Conservation (phyloP, 2,113 vertebrate genomes). For the Ophiodon elongatus region DNA sequence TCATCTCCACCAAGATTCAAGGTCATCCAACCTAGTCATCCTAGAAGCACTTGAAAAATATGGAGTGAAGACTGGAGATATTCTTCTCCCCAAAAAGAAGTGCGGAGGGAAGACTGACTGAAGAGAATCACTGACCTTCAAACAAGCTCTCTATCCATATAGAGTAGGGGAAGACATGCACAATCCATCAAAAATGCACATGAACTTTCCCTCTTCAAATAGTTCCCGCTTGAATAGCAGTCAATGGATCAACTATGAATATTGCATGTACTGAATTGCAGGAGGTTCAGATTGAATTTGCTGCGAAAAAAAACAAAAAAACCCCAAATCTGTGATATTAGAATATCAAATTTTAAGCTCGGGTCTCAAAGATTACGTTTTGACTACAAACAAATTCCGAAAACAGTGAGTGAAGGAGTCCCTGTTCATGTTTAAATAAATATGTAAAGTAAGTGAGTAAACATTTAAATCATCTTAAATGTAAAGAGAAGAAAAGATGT, state of each 20-base stretch:
- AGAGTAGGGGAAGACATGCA: constrained; percentile 80
- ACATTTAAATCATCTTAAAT: constrained; percentile 5
- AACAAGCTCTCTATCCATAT: constrained; percentile 85
- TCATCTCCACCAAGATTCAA: constrained; percentile 74
- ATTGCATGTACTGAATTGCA: constrained; percentile 80
- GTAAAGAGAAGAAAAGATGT: constrained; percentile 37
- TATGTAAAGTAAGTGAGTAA: not conserved
- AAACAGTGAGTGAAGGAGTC: not conserved
- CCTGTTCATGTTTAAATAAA: not conserved
- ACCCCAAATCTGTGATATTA: constrained; percentile 48
- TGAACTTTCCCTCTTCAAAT: constrained; percentile 85
- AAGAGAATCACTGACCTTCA: constrained; percentile 86
- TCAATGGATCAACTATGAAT: constrained; percentile 85
- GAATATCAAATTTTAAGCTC: constrained; percentile 36
- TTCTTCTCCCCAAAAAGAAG: constrained; percentile 65
- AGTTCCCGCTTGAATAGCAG: constrained; percentile 82
- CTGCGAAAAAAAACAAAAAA: constrained; percentile 42
- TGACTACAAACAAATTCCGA: not conserved
- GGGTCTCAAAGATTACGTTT: constrained; percentile 23
- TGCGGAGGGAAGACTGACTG: constrained; percentile 68
- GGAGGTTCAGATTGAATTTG: constrained; percentile 72
- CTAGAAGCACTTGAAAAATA: constrained; percentile 77
- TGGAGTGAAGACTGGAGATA: constrained; percentile 74
- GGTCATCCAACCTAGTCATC: constrained; percentile 82
- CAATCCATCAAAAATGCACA: constrained; percentile 86